Conservation (phyloP, 2,113 vertebrate species). For the Bos taurus region ARS-UCD2.0 NC_037338.1:19206501-19207000, state of each 20-base stretch:
- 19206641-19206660: neutral
- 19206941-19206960: neutral
- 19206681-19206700: neutral
- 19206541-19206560: neutral
- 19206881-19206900: neutral
- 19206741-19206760: neutral
- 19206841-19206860: neutral
- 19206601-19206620: neutral
- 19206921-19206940: neutral
- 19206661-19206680: neutral
- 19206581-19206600: neutral
- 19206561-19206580: neutral
- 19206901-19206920: neutral
- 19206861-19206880: neutral
- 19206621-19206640: neutral
- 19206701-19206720: neutral
- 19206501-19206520: neutral
- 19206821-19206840: neutral
- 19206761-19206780: neutral
- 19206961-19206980: neutral
- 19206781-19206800: neutral
- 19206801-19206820: neutral
- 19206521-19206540: neutral
- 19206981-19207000: neutral
- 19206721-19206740: neutral